These are phyloP conservation scores for Dendronephthya gigantea DNA, from an alignment of 64 coral and sea anemone species.

Conservation along the genomic window DNA sequence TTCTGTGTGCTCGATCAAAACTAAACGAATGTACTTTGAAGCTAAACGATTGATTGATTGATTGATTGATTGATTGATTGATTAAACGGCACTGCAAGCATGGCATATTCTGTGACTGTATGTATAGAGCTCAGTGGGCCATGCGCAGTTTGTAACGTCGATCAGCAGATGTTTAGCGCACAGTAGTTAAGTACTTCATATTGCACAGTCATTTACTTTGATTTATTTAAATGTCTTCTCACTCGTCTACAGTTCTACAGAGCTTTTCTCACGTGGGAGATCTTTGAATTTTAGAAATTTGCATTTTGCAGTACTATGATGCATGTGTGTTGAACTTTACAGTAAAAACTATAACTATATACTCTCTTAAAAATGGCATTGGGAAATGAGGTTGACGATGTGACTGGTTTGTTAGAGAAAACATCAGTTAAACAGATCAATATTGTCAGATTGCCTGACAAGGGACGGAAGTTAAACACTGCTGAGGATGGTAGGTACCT, in stretches of 20 bases:
- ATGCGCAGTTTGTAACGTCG: no score
- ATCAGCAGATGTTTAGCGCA: no score
- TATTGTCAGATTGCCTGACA: slow-evolving; percentile 68
- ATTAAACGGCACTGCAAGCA: no score
- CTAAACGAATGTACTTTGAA: no score
- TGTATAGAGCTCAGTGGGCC: no score
- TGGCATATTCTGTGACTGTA: no score
- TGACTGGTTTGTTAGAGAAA: slow-evolving; percentile 56
- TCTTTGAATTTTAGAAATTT: neutral
- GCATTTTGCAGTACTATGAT: neutral
- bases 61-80: no score
- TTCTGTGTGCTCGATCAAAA: no score
- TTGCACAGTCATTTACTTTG: neutral
- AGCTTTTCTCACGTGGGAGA: neutral
- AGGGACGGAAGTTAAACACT: slow-evolving; percentile 69
- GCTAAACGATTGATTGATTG: no score
- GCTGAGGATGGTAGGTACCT: slow-evolving; percentile 62
- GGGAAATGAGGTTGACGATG: slow-evolving; percentile 49
- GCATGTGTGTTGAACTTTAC: neutral
- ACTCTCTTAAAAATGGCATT: slow-evolving; percentile 32
- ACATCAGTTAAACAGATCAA: slow-evolving; percentile 81
- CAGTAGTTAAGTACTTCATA: neutral
- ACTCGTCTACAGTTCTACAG: no score
- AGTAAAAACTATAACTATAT: neutral
- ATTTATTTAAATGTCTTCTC: no score